Conservation (phyloP, 2,113 vertebrate genomes). For the Platysteira castanea region DNA sequence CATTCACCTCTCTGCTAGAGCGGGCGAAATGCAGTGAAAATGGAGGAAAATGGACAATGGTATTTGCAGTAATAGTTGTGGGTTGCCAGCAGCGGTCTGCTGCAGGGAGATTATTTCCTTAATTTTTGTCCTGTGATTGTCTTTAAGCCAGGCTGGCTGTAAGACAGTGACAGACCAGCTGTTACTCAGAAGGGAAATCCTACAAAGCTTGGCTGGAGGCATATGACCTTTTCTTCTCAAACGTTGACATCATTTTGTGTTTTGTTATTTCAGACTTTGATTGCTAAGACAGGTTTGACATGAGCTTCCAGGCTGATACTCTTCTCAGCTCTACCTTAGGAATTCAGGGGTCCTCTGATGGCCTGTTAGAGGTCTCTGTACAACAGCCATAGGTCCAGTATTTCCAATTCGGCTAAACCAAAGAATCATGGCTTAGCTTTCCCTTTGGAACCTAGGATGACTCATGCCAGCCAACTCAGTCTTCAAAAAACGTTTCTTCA, state of each 20-base stretch:
- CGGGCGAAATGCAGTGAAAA: not conserved
- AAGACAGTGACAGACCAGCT: not conserved
- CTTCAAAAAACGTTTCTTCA: not conserved
- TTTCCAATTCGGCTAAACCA: not conserved
- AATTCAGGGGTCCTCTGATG: not conserved
- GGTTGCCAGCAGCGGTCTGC: not conserved
- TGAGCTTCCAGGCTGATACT: not conserved
- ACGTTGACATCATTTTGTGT: not conserved
- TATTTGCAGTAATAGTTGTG: not conserved
- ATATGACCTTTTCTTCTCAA: not conserved
- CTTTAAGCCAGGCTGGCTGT: not conserved
- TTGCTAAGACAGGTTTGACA: not conserved
- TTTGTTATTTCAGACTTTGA: not conserved
- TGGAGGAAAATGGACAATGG: not conserved
- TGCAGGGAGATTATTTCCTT: not conserved
- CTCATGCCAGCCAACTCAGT: not conserved
- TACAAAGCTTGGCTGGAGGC: not conserved
- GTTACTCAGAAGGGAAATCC: not conserved
- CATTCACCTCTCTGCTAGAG: not conserved
- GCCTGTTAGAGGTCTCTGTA: not conserved
- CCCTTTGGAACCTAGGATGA: fast-evolving
- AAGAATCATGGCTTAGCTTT: not conserved
- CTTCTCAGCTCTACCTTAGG: not conserved
- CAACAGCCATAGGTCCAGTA: not conserved
- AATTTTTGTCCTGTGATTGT: not conserved